Percentiles rank a stretch among this genome's conserved stretches.
Evolutionary conservation across 2,888 invertebrate species (phyloP).

Genomic region (Cetonia aurata): DNA sequence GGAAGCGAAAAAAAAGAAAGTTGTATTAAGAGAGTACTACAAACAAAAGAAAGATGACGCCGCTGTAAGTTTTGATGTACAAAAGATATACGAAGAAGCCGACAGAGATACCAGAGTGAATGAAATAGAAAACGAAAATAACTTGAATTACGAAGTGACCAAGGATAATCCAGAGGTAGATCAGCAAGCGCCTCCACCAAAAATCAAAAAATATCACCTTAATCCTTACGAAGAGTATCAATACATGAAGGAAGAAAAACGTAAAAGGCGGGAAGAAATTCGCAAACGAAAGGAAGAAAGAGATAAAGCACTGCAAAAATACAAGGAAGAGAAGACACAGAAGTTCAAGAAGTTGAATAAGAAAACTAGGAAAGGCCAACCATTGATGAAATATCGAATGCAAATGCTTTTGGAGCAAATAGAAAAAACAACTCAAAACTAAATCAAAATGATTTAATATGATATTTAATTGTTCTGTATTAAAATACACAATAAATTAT

Average conservation of each 20-base stretch:
- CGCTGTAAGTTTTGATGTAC: constrained; percentile 66
- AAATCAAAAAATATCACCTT: constrained; percentile 62
- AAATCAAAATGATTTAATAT: no score
- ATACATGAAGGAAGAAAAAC: constrained; percentile 71
- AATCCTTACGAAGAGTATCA: constrained; percentile 71
- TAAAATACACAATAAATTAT: no score
- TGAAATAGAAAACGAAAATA: constrained; percentile 49
- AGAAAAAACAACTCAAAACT: constrained; percentile 62
- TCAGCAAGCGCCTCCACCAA: constrained; percentile 47
- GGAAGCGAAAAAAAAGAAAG: constrained; percentile 75
- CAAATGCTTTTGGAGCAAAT: constrained; percentile 84
- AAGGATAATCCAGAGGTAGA: not conserved
- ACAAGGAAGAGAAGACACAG: constrained; percentile 78
- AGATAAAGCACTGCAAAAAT: constrained; percentile 74
- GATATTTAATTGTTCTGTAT: no score
- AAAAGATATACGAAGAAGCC: constrained; percentile 67
- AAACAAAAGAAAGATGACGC: constrained; percentile 68
- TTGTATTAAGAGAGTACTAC: constrained; percentile 70
- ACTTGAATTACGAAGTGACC: constrained; percentile 47
- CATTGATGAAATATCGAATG: constrained; percentile 85
- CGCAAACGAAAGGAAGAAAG: constrained; percentile 71
- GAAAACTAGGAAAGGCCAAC: constrained; percentile 86
- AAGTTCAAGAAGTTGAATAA: constrained; percentile 80
- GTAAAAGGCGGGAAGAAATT: constrained; percentile 67
- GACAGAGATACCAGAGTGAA: constrained; percentile 54